A percentile compares a stretch with the other conserved stretches of the same genome.
phyloP scores from a whole-genome alignment of 2,113 vertebrate genomes.

The Corvus cornix region DNA sequence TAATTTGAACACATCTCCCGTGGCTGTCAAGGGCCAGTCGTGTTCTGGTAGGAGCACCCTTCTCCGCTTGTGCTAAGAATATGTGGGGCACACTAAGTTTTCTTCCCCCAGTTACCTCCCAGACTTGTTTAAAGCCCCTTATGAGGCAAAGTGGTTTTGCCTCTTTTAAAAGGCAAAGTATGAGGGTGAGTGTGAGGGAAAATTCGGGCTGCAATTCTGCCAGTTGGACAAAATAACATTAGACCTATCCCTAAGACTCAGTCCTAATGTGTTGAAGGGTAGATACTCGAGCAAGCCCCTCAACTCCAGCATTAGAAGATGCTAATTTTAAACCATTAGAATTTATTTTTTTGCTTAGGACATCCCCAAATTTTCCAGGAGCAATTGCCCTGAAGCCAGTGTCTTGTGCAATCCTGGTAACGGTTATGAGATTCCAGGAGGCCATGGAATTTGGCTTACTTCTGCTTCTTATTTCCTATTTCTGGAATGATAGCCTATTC shows the following conservation, averaged over 20 bases:
- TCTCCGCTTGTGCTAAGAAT: neutral
- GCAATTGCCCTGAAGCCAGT: neutral
- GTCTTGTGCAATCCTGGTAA: neutral
- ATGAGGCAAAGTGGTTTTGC: neutral
- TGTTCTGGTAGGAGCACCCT: neutral
- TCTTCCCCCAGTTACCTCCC: neutral
- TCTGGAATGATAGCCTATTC: neutral
- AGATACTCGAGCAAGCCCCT: neutral
- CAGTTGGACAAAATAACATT: neutral
- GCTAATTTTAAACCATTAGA: neutral
- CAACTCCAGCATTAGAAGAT: neutral
- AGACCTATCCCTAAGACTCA: neutral
- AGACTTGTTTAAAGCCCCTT: neutral
- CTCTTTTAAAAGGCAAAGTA: neutral
- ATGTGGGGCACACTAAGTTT: neutral
- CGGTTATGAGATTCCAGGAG: neutral
- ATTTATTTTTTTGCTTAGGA: neutral
- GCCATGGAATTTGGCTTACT: neutral
- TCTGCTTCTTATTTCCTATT: neutral
- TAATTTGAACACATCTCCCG: neutral
- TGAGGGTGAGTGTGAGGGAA: neutral
- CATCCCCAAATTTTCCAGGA: neutral
- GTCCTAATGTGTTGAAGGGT: neutral
- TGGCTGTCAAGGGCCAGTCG: neutral
- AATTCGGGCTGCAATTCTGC: neutral